Percentiles rank a stretch among this genome's conserved stretches.
Evolutionary conservation across 1,140 invertebrate species (phyloP).

Genomic region (Holcopasites calliopsidis): DNA sequence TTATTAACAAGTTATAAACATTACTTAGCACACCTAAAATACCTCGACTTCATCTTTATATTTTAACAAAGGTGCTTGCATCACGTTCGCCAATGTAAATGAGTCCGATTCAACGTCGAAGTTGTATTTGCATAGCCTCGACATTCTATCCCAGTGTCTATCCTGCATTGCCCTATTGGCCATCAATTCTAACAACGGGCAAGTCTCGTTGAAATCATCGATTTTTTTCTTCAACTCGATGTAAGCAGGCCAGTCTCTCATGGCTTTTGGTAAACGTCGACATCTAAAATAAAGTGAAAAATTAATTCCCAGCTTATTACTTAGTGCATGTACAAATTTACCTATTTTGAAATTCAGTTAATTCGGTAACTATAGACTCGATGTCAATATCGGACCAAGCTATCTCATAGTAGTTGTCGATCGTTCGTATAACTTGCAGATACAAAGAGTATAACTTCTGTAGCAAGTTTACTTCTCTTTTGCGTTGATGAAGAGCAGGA

Average conservation of each 20-base stretch:
- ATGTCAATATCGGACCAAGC: slow-evolving; percentile 92
- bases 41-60: slow-evolving; percentile 94
- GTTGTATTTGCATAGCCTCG: slow-evolving; percentile 84
- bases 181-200: slow-evolving; percentile 93
- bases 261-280: slow-evolving; percentile 88
- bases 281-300: slow-evolving; percentile 80
- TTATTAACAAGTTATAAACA: neutral
- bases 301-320: neutral
- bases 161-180: slow-evolving; percentile 94
- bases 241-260: slow-evolving; percentile 94
- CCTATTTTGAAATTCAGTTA: slow-evolving; percentile 91
- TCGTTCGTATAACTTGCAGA: slow-evolving; percentile 88
- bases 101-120: slow-evolving; percentile 90
- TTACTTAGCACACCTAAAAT: slow-evolving; percentile 2
- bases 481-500: slow-evolving; percentile 87
- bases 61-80: slow-evolving; percentile 91
- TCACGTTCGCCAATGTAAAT: slow-evolving; percentile 89
- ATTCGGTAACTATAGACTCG: slow-evolving; percentile 88
- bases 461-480: slow-evolving; percentile 90
- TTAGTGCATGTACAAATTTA: slow-evolving; percentile 63
- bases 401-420: slow-evolving; percentile 92
- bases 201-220: slow-evolving; percentile 94
- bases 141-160: slow-evolving; percentile 91
- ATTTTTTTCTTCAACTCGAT: slow-evolving; percentile 93
- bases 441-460: slow-evolving; percentile 92